Evolutionary conservation across 1,140 invertebrate genomes (phyloP), one percentile per base, ranked within the genome.

Genomic region (Armadillidium nasatum): DNA sequence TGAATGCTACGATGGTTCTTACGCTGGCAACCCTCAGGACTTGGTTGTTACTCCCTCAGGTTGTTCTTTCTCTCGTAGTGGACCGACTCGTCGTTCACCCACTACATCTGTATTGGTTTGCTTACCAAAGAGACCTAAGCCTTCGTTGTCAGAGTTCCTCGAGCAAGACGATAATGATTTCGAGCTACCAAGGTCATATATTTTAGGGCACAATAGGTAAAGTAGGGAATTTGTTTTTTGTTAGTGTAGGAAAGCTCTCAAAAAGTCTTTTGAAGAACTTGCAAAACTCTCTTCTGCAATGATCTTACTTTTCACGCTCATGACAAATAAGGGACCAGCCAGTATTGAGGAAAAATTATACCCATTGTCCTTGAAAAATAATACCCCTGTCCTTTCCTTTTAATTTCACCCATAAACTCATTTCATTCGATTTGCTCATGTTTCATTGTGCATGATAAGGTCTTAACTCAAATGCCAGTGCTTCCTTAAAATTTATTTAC

Each of bases 1-100:
- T 85, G 94, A 97, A 83, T 87, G 91, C 60, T 98, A 96, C 84
- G 95, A 98, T 86, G 95, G 95, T 0, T 96, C 95, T 0, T 98
- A 97, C 84, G 90, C 92, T 19, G 95, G 96, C n/a, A 95, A 94
- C 75, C 94, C 95, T 0, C 94, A 96, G 83, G 94, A 96, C 86
- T 86, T 97, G 69, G 90, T 92, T 84, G 91, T 89, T 77, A 89
- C 87, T 83, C 92, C 89, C 78, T 90, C 84, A 83, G 88, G 83
- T 82, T 76, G 72, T 60, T 75, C 22, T 76, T 90, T 89, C 81
- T 91, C 91, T 23, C 87, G 93, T 73, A 90, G 91, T 76, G 94
- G 93, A 7, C 95, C 95, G 21, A 91, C 93, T 0, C 87, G 93
- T 11, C 87, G 95, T 74, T 94, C 93, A 9, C 89, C 90, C 15